Conservation (phyloP, 2,797 vertebrate species). For the Danio choprae region DNA sequence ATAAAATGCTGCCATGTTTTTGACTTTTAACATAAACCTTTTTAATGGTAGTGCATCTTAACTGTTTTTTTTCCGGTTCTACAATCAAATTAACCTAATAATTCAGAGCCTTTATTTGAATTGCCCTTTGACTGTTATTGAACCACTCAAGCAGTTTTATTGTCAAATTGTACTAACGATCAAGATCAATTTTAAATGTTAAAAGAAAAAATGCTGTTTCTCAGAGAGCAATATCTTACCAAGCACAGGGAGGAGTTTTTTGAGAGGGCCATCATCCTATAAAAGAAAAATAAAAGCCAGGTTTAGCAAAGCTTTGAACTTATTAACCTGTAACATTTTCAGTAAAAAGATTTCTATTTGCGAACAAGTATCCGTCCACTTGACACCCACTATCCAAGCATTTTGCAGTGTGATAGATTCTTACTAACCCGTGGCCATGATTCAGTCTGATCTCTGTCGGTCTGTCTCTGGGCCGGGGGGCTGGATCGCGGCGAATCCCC, state of each 20-base stretch:
- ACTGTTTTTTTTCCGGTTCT: background rate
- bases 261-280: constrained; percentile 75
- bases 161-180: background rate
- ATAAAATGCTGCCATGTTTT: no score
- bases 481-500: constrained; percentile 73
- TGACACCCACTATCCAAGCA: background rate
- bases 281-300: constrained; percentile 21
- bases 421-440: constrained; percentile 51
- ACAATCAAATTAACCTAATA: background rate
- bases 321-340: background rate
- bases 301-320: background rate
- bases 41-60: background rate
- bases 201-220: background rate
- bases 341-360: background rate
- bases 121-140: background rate
- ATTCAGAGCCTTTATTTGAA: background rate
- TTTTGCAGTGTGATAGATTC: background rate
- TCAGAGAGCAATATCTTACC: constrained; percentile 67
- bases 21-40: background rate
- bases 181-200: background rate
- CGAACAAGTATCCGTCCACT: background rate
- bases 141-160: background rate
- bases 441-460: constrained; percentile 31
- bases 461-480: constrained; percentile 65
- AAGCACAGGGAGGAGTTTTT: constrained; percentile 72